Evolutionary conservation across 2,888 invertebrate genomes (phyloP).

Genomic region (Cerastis rubricosa): DNA sequence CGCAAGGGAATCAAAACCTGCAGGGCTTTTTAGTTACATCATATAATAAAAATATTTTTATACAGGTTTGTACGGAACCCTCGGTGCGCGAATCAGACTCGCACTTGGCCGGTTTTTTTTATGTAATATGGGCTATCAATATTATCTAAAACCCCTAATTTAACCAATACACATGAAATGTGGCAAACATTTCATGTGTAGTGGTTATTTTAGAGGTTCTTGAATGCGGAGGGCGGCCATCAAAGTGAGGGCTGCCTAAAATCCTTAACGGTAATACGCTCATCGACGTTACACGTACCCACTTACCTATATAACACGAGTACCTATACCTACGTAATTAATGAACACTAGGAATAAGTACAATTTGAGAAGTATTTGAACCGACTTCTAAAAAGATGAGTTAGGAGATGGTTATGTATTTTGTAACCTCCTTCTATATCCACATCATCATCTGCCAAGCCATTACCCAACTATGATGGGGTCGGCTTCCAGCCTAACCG

Average conservation of each 20-base stretch:
- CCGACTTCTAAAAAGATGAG: too few relatives aligned
- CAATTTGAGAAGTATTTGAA: too few relatives aligned
- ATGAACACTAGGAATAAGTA: background rate
- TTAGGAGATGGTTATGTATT: too few relatives aligned
- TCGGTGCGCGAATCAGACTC: too few relatives aligned
- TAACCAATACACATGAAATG: slow-evolving; percentile 16
- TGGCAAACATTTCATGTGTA: too few relatives aligned
- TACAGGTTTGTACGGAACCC: too few relatives aligned
- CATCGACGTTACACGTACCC: slow-evolving; percentile 16
- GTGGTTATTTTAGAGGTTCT: too few relatives aligned
- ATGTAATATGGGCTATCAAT: background rate
- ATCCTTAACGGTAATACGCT: slow-evolving; percentile 39
- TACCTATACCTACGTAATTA: slow-evolving; percentile 25
- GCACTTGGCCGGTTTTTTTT: too few relatives aligned
- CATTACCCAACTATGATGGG: background rate
- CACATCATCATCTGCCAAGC: background rate
- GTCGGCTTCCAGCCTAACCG: background rate
- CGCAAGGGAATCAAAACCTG: too few relatives aligned
- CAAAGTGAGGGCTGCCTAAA: slow-evolving; percentile 33
- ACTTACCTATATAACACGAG: slow-evolving; percentile 1
- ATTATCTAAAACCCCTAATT: background rate
- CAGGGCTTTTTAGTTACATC: too few relatives aligned
- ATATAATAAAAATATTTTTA: too few relatives aligned
- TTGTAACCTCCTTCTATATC: too few relatives aligned
- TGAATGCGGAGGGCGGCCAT: slow-evolving; percentile 24